These are phyloP conservation scores for Heliconius erato DNA, from an alignment of 2,888 invertebrate species.

Conservation along the genomic window DNA sequence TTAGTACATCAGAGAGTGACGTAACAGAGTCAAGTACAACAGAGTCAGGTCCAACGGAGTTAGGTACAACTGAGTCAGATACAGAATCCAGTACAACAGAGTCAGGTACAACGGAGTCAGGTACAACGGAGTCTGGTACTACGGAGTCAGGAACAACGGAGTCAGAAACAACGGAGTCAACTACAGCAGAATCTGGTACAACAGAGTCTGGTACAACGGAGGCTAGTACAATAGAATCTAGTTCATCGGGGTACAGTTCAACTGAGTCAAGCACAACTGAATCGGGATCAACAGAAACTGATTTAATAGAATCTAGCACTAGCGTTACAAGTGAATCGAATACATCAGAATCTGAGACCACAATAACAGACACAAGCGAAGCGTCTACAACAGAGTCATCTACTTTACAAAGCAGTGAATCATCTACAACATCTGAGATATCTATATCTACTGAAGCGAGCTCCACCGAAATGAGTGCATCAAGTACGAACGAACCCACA, in stretches of 20 bases:
- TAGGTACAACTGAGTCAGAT: background rate
- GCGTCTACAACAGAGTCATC: background rate
- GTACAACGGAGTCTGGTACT: slow-evolving; percentile 21
- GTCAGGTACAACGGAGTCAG: slow-evolving; percentile 18
- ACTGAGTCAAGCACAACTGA: slow-evolving; percentile 22
- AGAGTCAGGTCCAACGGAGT: slow-evolving; percentile 38
- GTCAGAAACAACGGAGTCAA: slow-evolving; percentile 13
- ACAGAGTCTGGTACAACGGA: slow-evolving; percentile 38
- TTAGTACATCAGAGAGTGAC: slow-evolving; percentile 29
- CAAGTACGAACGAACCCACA: slow-evolving; percentile 5
- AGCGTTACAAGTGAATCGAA: slow-evolving; percentile 33
- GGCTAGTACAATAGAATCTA: background rate
- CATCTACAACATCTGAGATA: slow-evolving; percentile 1
- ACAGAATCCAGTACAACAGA: background rate
- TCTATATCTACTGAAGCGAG: slow-evolving; percentile 20
- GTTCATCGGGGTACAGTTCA: slow-evolving; percentile 4
- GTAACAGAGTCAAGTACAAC: slow-evolving; percentile 22
- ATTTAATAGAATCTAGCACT: background rate
- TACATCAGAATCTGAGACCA: slow-evolving; percentile 29
- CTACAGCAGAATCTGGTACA: slow-evolving; percentile 28
- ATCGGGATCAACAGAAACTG: slow-evolving; percentile 8
- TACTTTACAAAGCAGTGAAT: slow-evolving; percentile 10
- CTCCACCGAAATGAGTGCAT: background rate
- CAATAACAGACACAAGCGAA: background rate
- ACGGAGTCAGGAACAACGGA: slow-evolving; percentile 1